These are phyloP conservation scores for Brachionus asplanchnoidis DNA, from an alignment of 1,140 invertebrate genomes.

Conservation along the genomic window DNA sequence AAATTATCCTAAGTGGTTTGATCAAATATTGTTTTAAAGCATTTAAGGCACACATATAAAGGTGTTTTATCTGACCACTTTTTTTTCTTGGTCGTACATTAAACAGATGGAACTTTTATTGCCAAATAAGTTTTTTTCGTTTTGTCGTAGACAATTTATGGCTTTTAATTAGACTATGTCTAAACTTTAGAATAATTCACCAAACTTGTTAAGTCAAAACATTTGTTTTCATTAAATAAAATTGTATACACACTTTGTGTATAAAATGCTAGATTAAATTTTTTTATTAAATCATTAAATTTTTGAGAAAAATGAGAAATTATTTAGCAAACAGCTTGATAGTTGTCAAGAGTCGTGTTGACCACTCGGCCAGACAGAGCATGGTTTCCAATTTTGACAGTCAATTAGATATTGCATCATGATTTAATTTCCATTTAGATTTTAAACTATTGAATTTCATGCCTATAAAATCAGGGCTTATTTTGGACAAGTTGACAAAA, in stretches of 20 bases:
- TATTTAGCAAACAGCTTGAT: background rate
- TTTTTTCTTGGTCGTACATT: background rate
- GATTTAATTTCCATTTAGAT: background rate
- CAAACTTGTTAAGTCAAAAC: background rate
- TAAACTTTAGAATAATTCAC: background rate
- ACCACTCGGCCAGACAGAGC: background rate
- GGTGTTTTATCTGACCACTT: background rate
- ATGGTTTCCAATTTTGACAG: background rate
- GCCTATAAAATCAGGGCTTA: background rate
- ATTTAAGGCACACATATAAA: background rate
- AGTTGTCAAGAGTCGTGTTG: background rate
- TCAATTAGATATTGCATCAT: background rate
- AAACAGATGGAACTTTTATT: background rate
- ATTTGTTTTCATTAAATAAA: constrained; percentile 5
- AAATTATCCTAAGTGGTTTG: background rate
- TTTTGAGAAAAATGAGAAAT: background rate
- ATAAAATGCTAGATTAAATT: background rate
- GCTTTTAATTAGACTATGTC: background rate
- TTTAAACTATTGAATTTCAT: constrained; percentile 2
- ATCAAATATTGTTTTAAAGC: background rate
- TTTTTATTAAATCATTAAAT: background rate
- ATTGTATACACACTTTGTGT: background rate
- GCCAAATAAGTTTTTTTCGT: background rate
- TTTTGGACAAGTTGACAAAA: background rate
- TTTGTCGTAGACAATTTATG: background rate